Percentiles rank a stretch among this genome's conserved stretches.
Evolutionary conservation across 1,140 invertebrate species (phyloP).

Genomic region (Nasonia giraulti): DNA sequence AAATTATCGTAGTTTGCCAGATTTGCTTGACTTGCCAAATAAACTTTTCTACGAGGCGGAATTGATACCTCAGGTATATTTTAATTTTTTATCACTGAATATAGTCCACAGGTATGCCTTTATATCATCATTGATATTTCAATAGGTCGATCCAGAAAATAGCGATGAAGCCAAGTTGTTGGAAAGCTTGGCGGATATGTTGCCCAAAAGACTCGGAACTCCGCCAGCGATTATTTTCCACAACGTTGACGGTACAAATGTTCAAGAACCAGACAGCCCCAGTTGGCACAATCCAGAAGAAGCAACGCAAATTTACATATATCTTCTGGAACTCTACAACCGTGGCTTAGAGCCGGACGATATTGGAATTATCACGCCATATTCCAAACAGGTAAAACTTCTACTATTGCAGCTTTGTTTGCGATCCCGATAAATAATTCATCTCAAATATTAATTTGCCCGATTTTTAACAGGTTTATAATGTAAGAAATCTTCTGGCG

Average conservation of each 20-base stretch:
- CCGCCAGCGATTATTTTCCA: conserved; percentile 84
- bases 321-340: conserved; percentile 79
- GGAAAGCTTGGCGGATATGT: conserved; percentile 57
- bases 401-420: neutral
- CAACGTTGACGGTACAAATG: conserved; percentile 86
- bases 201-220: conserved; percentile 66
- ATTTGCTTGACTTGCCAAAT: conserved; percentile 85
- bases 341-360: conserved; percentile 79
- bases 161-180: conserved; percentile 66
- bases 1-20: conserved; percentile 87
- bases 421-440: neutral
- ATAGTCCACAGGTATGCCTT: neutral
- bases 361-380: conserved; percentile 95
- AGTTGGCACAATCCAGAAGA: conserved; percentile 93
- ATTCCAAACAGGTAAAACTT: conserved; percentile 83
- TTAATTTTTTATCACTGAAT: neutral
- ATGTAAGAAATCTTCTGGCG: conserved; percentile 81
- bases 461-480: conserved; percentile 77
- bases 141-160: conserved; percentile 49
- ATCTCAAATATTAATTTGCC: neutral
- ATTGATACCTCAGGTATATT: conserved; percentile 76
- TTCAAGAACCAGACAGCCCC: conserved; percentile 83
- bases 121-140: neutral
- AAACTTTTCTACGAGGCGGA: conserved; percentile 88
- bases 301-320: conserved; percentile 81